Percentiles rank a stretch among this genome's conserved stretches.
Conservation (phyloP, 2,888 invertebrate genomes). For the Geotrupes spiniger region DNA sequence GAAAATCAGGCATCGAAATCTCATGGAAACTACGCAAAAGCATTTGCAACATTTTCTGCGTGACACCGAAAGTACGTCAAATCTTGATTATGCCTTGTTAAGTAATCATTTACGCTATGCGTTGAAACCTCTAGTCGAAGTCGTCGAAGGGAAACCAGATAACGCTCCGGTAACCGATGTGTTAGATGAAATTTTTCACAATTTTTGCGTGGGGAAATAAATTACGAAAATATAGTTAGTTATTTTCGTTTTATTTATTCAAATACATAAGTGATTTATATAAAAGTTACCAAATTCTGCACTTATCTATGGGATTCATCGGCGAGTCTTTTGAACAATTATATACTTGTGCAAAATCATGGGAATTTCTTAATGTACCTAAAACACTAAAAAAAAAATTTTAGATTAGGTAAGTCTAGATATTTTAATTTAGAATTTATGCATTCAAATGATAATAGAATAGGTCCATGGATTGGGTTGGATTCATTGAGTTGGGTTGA, state of each 20-base stretch:
- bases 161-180: conserved; percentile 73
- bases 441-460: too few relatives aligned
- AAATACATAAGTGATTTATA: conserved; percentile 1
- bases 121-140: conserved; percentile 29
- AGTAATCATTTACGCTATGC: conserved; percentile 15
- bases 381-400: conserved; percentile 55
- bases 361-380: conserved; percentile 73
- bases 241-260: background rate
- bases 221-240: background rate
- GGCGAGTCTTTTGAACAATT: conserved; percentile 67
- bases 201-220: conserved; percentile 88
- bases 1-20: conserved; percentile 65
- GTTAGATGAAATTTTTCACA: conserved; percentile 76
- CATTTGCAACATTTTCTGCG: conserved; percentile 56
- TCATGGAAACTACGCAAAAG: conserved; percentile 58
- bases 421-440: too few relatives aligned
- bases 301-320: conserved; percentile 78
- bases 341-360: conserved; percentile 72
- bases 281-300: conserved; percentile 66
- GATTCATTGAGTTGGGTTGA: too few relatives aligned
- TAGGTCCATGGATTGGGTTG: too few relatives aligned
- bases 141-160: conserved; percentile 75
- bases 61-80: background rate
- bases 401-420: too few relatives aligned
- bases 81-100: conserved; percentile 14